phyloP scores from a whole-genome alignment of 2,888 invertebrate genomes.

The Acrocyrtus sp. region DNA sequence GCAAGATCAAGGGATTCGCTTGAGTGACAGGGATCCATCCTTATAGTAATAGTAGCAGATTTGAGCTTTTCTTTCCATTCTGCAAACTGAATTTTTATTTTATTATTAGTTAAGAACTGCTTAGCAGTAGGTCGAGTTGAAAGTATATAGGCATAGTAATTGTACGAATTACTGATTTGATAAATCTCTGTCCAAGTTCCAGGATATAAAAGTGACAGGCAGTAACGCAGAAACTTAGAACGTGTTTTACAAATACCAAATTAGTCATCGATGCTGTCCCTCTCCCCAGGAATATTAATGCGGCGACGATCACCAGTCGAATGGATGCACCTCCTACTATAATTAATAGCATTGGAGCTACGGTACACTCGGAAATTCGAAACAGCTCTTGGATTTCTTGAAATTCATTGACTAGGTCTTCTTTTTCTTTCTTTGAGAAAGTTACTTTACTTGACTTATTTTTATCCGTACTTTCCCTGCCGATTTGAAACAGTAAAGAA shows the following conservation, averaged over 20 bases:
- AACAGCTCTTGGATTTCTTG: constrained; percentile 25
- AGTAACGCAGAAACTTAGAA: not conserved
- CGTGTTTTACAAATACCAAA: not conserved
- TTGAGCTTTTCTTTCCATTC: constrained; percentile 15
- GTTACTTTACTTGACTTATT: not conserved
- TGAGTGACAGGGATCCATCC: not conserved
- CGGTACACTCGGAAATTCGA: not conserved
- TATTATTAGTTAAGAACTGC: not conserved
- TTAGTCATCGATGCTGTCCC: not conserved
- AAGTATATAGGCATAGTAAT: not conserved
- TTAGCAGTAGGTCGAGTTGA: not conserved
- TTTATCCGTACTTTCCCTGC: not conserved
- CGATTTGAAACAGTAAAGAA: not conserved
- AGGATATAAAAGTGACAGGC: constrained; percentile 4
- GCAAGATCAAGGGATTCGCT: constrained; percentile 8
- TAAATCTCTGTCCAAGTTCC: constrained; percentile 5
- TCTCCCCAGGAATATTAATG: constrained; percentile 1
- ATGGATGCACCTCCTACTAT: constrained; percentile 1
- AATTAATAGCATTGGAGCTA: constrained; percentile 13
- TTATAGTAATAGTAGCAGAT: not conserved
- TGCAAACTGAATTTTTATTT: not conserved
- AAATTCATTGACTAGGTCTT: constrained; percentile 19
- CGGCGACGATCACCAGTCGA: not conserved
- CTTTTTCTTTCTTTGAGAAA: not conserved
- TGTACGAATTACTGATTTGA: constrained; percentile 1